A percentile compares a stretch with the other conserved stretches of the same genome.
These are phyloP conservation scores for Eulemur macaco DNA, from an alignment of 2,113 vertebrate genomes.

Conservation along the genomic window DNA sequence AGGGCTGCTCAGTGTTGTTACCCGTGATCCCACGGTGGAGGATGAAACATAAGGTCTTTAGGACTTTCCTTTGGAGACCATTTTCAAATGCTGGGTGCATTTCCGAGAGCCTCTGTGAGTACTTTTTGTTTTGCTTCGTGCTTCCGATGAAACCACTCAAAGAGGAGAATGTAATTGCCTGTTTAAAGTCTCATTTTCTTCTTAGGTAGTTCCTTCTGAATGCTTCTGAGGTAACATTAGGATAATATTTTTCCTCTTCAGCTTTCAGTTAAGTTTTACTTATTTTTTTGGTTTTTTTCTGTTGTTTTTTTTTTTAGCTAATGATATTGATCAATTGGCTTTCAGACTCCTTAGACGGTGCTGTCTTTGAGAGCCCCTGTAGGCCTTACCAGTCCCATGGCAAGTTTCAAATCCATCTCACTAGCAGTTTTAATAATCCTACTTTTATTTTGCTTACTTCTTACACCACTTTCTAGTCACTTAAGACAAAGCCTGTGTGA, in stretches of 20 bases:
- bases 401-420: not conserved
- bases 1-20: not conserved
- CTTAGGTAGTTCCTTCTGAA: not conserved
- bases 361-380: not conserved
- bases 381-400: not conserved
- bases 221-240: not conserved
- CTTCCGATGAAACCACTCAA: not conserved
- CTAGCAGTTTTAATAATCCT: not conserved
- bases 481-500: not conserved
- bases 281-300: not conserved
- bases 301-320: not conserved
- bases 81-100: not conserved
- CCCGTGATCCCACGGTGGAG: rapidly evolving
- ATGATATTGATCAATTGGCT: not conserved
- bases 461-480: not conserved
- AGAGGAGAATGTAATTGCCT: not conserved
- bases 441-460: not conserved
- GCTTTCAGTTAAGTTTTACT: not conserved
- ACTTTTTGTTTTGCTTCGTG: not conserved
- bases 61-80: not conserved
- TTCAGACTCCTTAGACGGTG: not conserved
- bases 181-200: not conserved
- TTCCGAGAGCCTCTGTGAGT: not conserved
- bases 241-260: not conserved
- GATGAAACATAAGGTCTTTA: not conserved